Conservation (phyloP, 2,797 vertebrate genomes). For the Bradypus variegatus region DNA sequence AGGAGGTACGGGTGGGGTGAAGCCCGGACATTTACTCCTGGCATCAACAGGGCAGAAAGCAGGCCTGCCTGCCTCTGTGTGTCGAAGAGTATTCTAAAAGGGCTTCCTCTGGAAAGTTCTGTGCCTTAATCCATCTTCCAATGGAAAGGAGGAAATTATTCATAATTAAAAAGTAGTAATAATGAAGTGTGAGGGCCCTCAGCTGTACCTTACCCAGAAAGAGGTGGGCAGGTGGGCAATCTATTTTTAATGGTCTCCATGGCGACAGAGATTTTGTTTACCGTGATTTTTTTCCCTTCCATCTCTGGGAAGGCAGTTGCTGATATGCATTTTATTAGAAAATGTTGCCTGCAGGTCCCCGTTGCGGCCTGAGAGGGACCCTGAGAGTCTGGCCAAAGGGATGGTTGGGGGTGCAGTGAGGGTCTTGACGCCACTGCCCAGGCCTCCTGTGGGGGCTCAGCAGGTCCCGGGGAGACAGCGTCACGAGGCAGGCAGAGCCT, state of each 20-base stretch:
- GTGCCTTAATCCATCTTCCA: conserved; percentile 66
- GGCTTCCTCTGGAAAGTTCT: conserved; percentile 61
- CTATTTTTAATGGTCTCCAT: conserved; percentile 81
- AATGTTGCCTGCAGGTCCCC: background rate
- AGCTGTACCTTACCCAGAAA: conserved; percentile 67
- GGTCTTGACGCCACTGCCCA: background rate
- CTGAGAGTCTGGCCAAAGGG: background rate
- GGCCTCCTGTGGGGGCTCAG: background rate
- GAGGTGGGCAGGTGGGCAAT: conserved; percentile 63
- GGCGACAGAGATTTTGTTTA: conserved; percentile 75
- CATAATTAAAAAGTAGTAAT: conserved; percentile 79
- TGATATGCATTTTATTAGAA: conserved; percentile 65
- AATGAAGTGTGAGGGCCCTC: conserved; percentile 70
- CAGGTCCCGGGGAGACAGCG: too few species aligned
- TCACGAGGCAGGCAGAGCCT: background rate
- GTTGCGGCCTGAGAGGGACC: background rate
- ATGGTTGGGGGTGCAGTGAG: too few species aligned
- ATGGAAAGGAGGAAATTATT: conserved; percentile 74
- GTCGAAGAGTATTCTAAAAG: conserved; percentile 72
- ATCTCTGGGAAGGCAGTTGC: conserved; percentile 64
- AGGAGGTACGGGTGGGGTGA: conserved; percentile 63
- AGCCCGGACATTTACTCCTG: conserved; percentile 68
- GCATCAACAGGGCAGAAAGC: conserved; percentile 72
- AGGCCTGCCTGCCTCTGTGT: conserved; percentile 73
- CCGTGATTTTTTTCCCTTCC: conserved; percentile 62